phyloP scores from a whole-genome alignment of 2,113 vertebrate genomes.

The Tor tambroides region DNA sequence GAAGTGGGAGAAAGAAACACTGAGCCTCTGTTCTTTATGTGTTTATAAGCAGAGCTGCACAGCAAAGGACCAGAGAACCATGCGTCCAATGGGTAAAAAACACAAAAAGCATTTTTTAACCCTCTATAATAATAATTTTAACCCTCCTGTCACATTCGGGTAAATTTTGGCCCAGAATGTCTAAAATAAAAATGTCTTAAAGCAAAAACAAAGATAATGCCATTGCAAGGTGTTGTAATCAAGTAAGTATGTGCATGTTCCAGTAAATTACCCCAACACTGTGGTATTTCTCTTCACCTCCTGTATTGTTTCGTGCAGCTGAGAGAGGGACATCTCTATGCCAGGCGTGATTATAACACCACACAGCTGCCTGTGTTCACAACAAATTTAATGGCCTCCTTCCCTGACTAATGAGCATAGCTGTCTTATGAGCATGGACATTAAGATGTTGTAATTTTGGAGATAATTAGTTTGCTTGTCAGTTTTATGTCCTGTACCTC shows the following conservation, averaged over 20 bases:
- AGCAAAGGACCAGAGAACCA: conserved; percentile 17
- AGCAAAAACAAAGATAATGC: neutral
- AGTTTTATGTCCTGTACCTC: conserved; percentile 78
- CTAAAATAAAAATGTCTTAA: neutral
- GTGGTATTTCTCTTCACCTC: conserved; percentile 44
- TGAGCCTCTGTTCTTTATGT: neutral
- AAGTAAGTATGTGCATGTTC: neutral
- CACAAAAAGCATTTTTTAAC: too few species aligned
- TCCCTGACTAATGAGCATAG: conserved; percentile 63
- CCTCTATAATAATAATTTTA: too few species aligned
- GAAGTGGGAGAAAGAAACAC: conserved; percentile 16
- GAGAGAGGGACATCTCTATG: conserved; percentile 45
- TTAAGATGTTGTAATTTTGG: conserved; percentile 81
- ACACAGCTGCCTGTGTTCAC: conserved; percentile 56
- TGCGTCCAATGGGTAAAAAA: too few species aligned
- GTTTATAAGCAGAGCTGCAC: neutral
- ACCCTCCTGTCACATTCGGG: neutral
- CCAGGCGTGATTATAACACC: conserved; percentile 52
- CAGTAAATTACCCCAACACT: conserved; percentile 33
- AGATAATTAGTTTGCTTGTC: conserved; percentile 81
- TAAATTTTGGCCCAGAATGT: neutral
- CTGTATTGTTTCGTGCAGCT: conserved; percentile 40
- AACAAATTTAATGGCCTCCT: conserved; percentile 56
- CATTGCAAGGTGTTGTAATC: neutral
- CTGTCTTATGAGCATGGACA: conserved; percentile 69